Percentiles rank a stretch among this genome's conserved stretches.
phyloP scores from a whole-genome alignment of 2,888 invertebrate species.

The Cephonodes hylas region DNA sequence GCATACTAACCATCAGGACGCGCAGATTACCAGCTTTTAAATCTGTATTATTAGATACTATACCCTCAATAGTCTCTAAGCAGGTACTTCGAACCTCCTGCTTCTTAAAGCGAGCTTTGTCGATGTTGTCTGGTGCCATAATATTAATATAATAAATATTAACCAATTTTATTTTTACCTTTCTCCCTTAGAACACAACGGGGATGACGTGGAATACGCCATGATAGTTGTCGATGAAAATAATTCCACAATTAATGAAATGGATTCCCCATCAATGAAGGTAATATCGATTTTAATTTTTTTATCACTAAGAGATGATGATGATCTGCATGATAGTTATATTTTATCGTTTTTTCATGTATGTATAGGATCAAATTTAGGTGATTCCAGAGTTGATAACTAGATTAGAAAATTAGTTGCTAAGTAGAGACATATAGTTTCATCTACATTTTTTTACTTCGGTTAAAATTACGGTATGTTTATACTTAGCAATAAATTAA shows the following conservation, averaged over 20 bases:
- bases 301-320: not conserved
- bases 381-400: not conserved
- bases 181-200: constrained; percentile 69
- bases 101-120: constrained; percentile 69
- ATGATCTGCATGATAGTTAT: constrained; percentile 16
- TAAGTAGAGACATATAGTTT: not conserved
- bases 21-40: not conserved
- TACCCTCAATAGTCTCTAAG: not conserved
- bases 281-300: constrained; percentile 63
- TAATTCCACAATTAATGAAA: constrained; percentile 90
- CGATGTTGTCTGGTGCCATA: constrained; percentile 50
- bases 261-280: constrained; percentile 93
- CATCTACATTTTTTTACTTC: not conserved
- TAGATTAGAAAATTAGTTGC: not conserved
- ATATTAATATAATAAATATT: not conserved
- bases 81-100: constrained; percentile 36
- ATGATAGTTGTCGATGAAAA: constrained; percentile 95
- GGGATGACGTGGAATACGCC: constrained; percentile 92
- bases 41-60: constrained; percentile 7
- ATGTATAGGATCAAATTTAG: constrained; percentile 19
- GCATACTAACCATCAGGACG: not conserved
- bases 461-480: not conserved
- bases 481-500: not conserved
- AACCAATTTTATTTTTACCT: constrained; percentile 9
- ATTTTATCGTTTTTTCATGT: constrained; percentile 20